phyloP scores from a whole-genome alignment of 2,113 vertebrate genomes.

The Numenius arquata region DNA sequence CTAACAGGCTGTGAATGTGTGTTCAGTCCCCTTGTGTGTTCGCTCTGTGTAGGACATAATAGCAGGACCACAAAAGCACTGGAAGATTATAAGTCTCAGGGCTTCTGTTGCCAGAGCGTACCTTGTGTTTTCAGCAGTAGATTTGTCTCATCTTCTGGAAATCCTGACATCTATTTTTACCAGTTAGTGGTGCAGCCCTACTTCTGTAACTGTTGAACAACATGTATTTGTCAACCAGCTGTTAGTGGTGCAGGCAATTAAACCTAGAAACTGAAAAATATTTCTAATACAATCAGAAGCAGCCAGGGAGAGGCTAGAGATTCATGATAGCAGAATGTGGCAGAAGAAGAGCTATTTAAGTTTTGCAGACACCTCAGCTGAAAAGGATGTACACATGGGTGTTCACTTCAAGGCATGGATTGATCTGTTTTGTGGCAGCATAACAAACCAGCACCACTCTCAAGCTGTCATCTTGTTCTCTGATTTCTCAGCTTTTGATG shows the following conservation, averaged over 20 bases:
- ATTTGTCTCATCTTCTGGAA: not conserved
- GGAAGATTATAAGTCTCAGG: not conserved
- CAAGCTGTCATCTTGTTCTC: slow-evolving; percentile 29
- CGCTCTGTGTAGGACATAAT: not conserved
- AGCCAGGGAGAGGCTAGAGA: not conserved
- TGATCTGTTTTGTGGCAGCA: slow-evolving; percentile 24
- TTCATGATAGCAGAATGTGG: not conserved
- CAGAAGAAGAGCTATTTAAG: slow-evolving; percentile 11
- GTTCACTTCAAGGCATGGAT: slow-evolving; percentile 53
- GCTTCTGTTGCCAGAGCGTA: not conserved
- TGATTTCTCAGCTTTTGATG: not conserved
- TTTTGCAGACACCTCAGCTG: slow-evolving; percentile 16
- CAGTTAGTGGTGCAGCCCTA: not conserved
- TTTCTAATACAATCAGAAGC: not conserved
- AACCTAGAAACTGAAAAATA: not conserved
- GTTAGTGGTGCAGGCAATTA: not conserved
- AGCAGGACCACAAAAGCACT: not conserved
- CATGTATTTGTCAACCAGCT: not conserved
- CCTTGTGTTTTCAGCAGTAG: not conserved
- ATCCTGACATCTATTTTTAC: not conserved
- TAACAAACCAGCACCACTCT: slow-evolving; percentile 12
- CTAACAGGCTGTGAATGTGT: not conserved
- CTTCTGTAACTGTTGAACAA: not conserved
- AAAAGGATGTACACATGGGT: slow-evolving; percentile 10
- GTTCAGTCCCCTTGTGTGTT: accelerated